Evolutionary conservation across 2,113 vertebrate genomes (phyloP).

Genomic region (Anguilla japonica): DNA sequence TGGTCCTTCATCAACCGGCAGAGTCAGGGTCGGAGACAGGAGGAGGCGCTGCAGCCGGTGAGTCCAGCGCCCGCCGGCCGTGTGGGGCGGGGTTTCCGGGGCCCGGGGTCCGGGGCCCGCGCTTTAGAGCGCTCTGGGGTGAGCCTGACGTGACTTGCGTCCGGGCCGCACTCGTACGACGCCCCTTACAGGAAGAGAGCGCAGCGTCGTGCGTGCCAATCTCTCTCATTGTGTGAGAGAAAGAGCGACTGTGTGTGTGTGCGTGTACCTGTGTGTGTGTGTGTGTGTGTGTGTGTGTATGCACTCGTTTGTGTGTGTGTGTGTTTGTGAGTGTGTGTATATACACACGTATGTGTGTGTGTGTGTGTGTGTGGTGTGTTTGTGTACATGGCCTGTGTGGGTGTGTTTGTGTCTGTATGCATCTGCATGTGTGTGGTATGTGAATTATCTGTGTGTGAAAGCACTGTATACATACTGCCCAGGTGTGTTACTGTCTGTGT

Average conservation of each 20-base stretch:
- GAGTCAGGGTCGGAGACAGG: slow-evolving; percentile 82
- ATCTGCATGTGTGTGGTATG: too few relatives aligned
- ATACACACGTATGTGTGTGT: too few relatives aligned
- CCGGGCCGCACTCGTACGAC: too few relatives aligned
- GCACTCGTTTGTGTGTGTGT: not conserved
- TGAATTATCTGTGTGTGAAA: too few relatives aligned
- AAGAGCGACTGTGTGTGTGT: slow-evolving; percentile 28
- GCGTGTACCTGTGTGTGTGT: slow-evolving; percentile 12
- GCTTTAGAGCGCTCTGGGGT: not conserved
- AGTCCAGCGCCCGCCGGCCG: slow-evolving; percentile 50
- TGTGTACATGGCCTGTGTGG: slow-evolving; percentile 7
- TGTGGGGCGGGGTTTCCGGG: too few relatives aligned
- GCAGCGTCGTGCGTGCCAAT: not conserved
- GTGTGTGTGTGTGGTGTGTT: not conserved
- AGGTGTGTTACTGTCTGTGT: not conserved
- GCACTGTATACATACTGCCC: not conserved
- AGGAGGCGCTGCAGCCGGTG: slow-evolving; percentile 85
- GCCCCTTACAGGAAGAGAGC: not conserved
- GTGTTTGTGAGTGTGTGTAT: too few relatives aligned
- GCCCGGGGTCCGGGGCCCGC: too few relatives aligned
- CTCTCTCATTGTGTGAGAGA: slow-evolving; percentile 18
- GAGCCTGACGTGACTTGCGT: not conserved
- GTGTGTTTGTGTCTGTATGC: slow-evolving; percentile 13
- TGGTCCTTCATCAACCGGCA: slow-evolving; percentile 90
- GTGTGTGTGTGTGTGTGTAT: slow-evolving; percentile 1